Percentiles rank a stretch among this genome's conserved stretches.
phyloP scores from a whole-genome alignment of 1,140 invertebrate species.

The Brachionus rotundiformis region DNA sequence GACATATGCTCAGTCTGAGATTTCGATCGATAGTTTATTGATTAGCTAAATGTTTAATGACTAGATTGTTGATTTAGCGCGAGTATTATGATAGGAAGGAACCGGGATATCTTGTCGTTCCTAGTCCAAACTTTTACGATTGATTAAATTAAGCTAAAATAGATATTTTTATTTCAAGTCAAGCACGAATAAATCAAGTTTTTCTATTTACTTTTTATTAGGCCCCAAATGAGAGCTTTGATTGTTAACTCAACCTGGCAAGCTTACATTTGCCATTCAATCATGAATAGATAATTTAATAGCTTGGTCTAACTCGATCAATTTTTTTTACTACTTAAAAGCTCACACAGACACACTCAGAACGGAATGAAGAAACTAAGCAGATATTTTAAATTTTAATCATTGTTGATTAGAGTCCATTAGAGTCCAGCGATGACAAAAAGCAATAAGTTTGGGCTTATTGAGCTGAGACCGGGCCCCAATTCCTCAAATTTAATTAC shows the following conservation, averaged over 20 bases:
- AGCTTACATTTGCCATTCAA: constrained; percentile 16
- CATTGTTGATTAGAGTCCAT: neutral
- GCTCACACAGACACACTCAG: neutral
- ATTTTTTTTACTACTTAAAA: neutral
- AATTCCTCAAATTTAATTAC: neutral
- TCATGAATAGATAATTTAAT: constrained; percentile 40
- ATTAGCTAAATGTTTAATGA: constrained; percentile 46
- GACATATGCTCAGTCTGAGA: neutral
- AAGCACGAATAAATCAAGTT: constrained; percentile 21
- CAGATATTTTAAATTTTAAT: neutral
- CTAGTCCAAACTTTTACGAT: constrained; percentile 34
- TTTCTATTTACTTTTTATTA: constrained; percentile 45
- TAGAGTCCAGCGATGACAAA: neutral
- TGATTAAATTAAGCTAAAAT: constrained; percentile 29
- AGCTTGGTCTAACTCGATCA: constrained; percentile 10
- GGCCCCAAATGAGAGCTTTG: constrained; percentile 5
- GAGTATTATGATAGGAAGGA: constrained; percentile 11
- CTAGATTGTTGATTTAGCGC: constrained; percentile 5
- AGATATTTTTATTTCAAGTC: constrained; percentile 30
- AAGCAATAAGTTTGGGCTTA: neutral
- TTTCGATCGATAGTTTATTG: constrained; percentile 41
- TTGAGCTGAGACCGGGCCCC: neutral
- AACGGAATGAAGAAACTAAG: neutral
- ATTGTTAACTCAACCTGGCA: constrained; percentile 17
- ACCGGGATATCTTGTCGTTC: constrained; percentile 16